Base-by-base conservation (phyloP, 2,888 invertebrate genomes). In the Zaprionus lineosus region DNA sequence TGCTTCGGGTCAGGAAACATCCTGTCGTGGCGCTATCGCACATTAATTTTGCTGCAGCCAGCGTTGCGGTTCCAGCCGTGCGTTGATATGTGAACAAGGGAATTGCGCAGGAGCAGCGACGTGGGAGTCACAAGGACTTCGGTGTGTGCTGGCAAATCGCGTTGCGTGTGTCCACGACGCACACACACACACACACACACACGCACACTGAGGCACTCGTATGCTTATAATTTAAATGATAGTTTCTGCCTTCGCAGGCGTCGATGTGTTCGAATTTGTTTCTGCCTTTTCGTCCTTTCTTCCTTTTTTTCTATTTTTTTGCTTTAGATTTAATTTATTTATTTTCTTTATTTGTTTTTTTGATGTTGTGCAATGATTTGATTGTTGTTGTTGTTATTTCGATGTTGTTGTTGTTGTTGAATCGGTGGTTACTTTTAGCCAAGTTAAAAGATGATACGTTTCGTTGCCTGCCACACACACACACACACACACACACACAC, bases 1-100 rank as follows among this genome's bases (percentile, higher is more conserved):
- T 85, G 86, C 82, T 88, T 84, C 88, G 87, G 75, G 86, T 90
- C 67, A 89, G 93, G 91, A 94, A 94, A 91, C 94, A 94, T 89
- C 94, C 94, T 87, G 92, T 93, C 89, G 93, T 93, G 91, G 93
- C 92, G 91, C 92, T 93, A 91, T 94, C 94, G 90, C 93, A 94
- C 94, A 94, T 94, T 87, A 90, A 90, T 75, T 84, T 87, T 47
- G 78, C 69, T 70, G 81, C 77, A 73, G 81, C 81, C 76, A 78
- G 66, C 51, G 50, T 79, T 69, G 55, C 36, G 18, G 56, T 57
- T 57, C 53, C 44, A 33, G 71, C 43, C 39, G 36, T 50, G 58
- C 51, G 40, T 36, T 69, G 26, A 53, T 61, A 65, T 43, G 61
- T 26, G 51, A 53, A 34, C n/a, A 12, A 48, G 14, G 26, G 19